Percentiles rank a stretch among this genome's conserved stretches.
Evolutionary conservation across 2,797 vertebrate species (phyloP).

Genomic region (Aulostomus chinensis): DNA sequence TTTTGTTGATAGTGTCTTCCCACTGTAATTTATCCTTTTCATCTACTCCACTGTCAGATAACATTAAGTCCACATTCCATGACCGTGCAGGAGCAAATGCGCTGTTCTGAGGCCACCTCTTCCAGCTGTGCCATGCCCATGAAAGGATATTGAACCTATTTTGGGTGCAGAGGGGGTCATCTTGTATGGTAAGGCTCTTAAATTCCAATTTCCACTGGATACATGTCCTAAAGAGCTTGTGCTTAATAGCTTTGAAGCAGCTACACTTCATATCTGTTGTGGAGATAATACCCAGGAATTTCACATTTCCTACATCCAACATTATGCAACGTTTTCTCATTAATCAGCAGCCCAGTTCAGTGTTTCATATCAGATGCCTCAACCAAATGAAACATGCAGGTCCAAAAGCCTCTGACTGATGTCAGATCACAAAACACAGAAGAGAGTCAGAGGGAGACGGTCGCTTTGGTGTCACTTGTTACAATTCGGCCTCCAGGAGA

Average conservation of each 20-base stretch:
- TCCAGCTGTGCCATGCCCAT: too few species aligned
- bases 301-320: constrained; percentile 3
- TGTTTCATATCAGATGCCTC: constrained; percentile 36
- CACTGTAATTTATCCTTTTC: too few species aligned
- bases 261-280: constrained; percentile 4
- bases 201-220: constrained; percentile 26
- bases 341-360: constrained; percentile 34
- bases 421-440: constrained; percentile 25
- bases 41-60: too few species aligned
- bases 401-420: constrained; percentile 36
- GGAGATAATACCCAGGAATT: constrained; percentile 23
- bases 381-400: constrained; percentile 24
- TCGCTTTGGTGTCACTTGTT: constrained; percentile 25
- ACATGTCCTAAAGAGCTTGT: constrained; percentile 7
- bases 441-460: background rate
- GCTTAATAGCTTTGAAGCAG: constrained; percentile 29
- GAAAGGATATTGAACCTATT: too few species aligned
- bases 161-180: constrained; percentile 4
- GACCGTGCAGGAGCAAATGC: too few species aligned
- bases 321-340: constrained; percentile 33
- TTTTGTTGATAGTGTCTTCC: too few species aligned
- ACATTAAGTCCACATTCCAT: too few species aligned
- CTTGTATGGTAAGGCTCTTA: constrained; percentile 2
- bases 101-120: too few species aligned
- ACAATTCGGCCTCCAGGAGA: constrained; percentile 36